Percentiles rank a stretch among this genome's conserved stretches.
Conservation (phyloP, 2,888 invertebrate species). For the Luffia ferchaultella region DNA sequence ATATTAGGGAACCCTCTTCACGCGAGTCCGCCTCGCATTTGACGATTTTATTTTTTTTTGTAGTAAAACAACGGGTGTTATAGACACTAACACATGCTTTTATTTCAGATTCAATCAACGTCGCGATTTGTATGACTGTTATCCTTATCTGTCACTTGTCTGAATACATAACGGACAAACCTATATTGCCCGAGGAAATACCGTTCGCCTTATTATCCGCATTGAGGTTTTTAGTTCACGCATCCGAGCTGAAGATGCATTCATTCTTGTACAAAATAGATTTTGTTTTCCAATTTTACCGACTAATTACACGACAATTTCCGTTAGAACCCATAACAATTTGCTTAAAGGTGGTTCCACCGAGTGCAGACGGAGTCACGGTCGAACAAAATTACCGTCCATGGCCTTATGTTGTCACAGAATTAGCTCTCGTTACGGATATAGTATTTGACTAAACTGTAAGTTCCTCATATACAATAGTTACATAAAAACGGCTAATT, state of each 20-base stretch:
- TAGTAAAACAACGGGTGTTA: background rate
- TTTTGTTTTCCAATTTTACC: background rate
- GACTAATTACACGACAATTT: no score
- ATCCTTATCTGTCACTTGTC: slow-evolving; percentile 47
- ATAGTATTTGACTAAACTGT: no score
- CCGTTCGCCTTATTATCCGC: slow-evolving; percentile 45
- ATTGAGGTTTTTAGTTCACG: slow-evolving; percentile 44
- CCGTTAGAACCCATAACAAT: no score
- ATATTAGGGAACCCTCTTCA: no score
- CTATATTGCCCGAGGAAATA: slow-evolving; percentile 41
- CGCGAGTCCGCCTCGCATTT: no score
- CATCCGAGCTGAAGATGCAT: slow-evolving; percentile 13
- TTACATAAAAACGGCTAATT: no score
- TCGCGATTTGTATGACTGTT: slow-evolving; percentile 38
- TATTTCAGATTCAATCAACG: slow-evolving; percentile 10
- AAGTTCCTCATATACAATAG: no score
- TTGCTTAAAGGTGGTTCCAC: no score
- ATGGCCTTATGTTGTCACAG: no score
- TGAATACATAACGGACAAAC: slow-evolving; percentile 44
- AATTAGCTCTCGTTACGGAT: no score
- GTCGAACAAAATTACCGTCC: no score
- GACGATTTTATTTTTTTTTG: background rate
- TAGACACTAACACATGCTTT: background rate
- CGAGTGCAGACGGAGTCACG: no score
- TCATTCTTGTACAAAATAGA: background rate